phyloP scores from a whole-genome alignment of 2,888 invertebrate species.

The Antitype chi region DNA sequence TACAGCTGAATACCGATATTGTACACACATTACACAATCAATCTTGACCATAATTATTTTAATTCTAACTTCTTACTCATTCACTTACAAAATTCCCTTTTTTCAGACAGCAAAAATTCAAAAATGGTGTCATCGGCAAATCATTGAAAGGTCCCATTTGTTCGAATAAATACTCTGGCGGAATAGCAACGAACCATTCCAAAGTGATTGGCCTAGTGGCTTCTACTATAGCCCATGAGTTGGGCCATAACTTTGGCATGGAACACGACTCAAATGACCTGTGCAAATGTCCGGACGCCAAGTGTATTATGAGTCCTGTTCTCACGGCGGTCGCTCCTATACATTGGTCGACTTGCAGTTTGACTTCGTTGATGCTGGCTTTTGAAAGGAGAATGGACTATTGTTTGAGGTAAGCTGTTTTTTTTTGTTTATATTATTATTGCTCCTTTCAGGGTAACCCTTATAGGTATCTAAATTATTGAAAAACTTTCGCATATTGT shows the following conservation, averaged over 20 bases:
- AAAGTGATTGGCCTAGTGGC: slow-evolving; percentile 97
- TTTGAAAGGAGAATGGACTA: slow-evolving; percentile 99
- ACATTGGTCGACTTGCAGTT: slow-evolving; percentile 98
- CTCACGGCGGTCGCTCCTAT: slow-evolving; percentile 96
- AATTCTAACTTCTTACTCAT: background rate
- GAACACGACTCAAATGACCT: slow-evolving; percentile 97
- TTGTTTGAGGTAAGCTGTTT: slow-evolving; percentile 90
- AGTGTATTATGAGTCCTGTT: slow-evolving; percentile 99
- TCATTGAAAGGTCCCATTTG: slow-evolving; percentile 99
- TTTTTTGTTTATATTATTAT: too few species aligned
- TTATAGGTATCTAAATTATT: too few species aligned
- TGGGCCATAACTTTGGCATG: slow-evolving; percentile 99
- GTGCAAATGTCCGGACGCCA: slow-evolving; percentile 96
- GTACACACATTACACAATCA: background rate
- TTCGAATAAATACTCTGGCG: slow-evolving; percentile 98
- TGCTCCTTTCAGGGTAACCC: too few species aligned
- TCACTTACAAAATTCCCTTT: background rate
- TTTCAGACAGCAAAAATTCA: slow-evolving; percentile 95
- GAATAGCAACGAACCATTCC: slow-evolving; percentile 98
- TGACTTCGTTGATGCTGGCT: slow-evolving; percentile 96
- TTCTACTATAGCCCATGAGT: slow-evolving; percentile 99
- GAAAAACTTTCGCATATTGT: too few species aligned
- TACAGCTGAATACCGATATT: too few species aligned
- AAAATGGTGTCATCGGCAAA: slow-evolving; percentile 98
- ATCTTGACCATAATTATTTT: background rate